Base-by-base conservation (phyloP, 2,113 vertebrate species). In the Tretioscincus oriximinensis region DNA sequence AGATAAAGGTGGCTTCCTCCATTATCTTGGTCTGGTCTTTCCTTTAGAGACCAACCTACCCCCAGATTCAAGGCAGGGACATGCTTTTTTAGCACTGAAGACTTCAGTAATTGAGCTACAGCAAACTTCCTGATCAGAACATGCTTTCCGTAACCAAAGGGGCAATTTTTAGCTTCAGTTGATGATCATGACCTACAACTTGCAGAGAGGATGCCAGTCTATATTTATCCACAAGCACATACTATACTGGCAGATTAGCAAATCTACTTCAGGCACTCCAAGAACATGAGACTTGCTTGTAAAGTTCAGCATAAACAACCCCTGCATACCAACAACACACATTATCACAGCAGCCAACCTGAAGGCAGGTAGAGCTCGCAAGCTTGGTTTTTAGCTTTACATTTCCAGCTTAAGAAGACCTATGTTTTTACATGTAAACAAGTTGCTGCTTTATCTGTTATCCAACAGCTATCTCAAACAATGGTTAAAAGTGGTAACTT, bases 171-270 rank as follows among this genome's bases (percentile, higher is more conserved):
- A 98, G 97, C 97, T 92, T 91, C 95, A 93, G 94, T 91, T 93
- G 94, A 91, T 92, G 93, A 95, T 95, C 94, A 95, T 95, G 95
- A 95, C 94, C 92, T 94, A 96, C 94, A 93, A 94, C 95, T 96
- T 91, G 86, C 94, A 77, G 91, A 93, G 94, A 94, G 94, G 94
- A 95, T 92, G 93, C 91, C 86, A 5, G 89, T 95, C 97, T 99
- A 99, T 98, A 98, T 99, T 99, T 99, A 98, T 95, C 97, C 95
- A 72, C 81, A 92, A 93, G 96, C 95, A 96, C 96, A 97, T 95
- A 96, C 93, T 95, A 96, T 95, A 94, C 96, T 96, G 95, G 95
- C 96, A 94, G 95, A 96, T 96, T 95, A 95, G 93, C 77, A 88
- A 95, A 93, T 94, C 92, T 93, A 95, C 95, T 96, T 88, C 93